Conservation (phyloP, 2,888 invertebrate species). For the Stenoptilia bipunctidactyla region DNA sequence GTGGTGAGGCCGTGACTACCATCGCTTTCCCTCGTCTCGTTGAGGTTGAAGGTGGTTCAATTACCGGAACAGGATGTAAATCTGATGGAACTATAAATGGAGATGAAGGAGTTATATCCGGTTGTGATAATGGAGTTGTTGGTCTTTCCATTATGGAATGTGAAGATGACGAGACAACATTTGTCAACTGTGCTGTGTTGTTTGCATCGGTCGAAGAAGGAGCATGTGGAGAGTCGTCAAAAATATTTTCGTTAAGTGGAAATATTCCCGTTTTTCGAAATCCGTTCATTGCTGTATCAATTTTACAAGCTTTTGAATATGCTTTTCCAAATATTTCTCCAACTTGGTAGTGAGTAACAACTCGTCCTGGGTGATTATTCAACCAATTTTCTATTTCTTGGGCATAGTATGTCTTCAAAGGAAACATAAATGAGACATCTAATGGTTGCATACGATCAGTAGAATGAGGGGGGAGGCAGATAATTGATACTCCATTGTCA, state of each 20-base stretch:
- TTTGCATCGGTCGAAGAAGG: slow-evolving; percentile 7
- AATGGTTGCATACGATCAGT: slow-evolving; percentile 13
- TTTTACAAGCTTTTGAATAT: slow-evolving; percentile 6
- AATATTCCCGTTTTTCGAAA: slow-evolving; percentile 11
- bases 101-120: slow-evolving; percentile 3
- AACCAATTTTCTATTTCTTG: slow-evolving; percentile 7
- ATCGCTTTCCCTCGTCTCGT: slow-evolving; percentile 9
- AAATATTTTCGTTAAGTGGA: slow-evolving; percentile 9
- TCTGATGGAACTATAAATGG: slow-evolving; percentile 3
- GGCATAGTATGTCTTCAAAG: too few relatives aligned
- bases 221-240: slow-evolving; percentile 6
- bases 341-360: slow-evolving; percentile 9
- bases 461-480: slow-evolving; percentile 16
- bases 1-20: slow-evolving; percentile 8
- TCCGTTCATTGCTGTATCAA: slow-evolving; percentile 9
- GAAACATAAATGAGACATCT: too few relatives aligned
- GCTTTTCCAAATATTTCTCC: slow-evolving; percentile 9
- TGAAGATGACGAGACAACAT: slow-evolving; percentile 4
- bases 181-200: slow-evolving; percentile 7
- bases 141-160: slow-evolving; percentile 6
- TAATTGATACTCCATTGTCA: not conserved
- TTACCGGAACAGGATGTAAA: slow-evolving; percentile 1
- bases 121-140: slow-evolving; percentile 1
- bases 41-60: slow-evolving; percentile 13
- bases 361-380: slow-evolving; percentile 2